phyloP scores from a whole-genome alignment of 2,113 vertebrate species.

The Erythrocercus mccallii region DNA sequence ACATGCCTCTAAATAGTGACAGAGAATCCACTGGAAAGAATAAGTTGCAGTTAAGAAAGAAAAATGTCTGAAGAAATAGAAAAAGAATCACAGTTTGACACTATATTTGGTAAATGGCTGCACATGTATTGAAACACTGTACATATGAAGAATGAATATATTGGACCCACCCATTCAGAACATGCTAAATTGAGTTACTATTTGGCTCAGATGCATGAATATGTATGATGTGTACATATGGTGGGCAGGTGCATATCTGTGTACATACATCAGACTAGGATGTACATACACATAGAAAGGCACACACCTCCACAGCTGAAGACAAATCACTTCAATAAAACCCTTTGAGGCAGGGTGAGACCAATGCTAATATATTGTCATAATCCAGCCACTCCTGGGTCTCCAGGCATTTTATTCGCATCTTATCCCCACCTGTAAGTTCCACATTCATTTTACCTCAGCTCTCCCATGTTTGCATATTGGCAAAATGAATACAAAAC shows the following conservation, averaged over 20 bases:
- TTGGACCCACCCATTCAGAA: background rate
- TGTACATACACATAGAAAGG: background rate
- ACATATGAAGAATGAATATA: background rate
- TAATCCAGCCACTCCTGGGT: background rate
- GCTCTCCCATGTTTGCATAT: conserved; percentile 47
- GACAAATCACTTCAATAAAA: conserved; percentile 49
- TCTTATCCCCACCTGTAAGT: background rate
- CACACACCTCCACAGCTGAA: conserved; percentile 20
- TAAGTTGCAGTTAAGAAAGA: conserved; percentile 31
- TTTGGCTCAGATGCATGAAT: background rate
- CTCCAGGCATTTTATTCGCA: background rate
- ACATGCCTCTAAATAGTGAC: conserved; percentile 60
- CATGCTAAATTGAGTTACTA: background rate
- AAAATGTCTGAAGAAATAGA: conserved; percentile 12
- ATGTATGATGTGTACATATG: background rate
- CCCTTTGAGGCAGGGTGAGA: conserved; percentile 28
- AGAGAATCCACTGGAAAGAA: conserved; percentile 27
- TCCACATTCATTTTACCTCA: conserved; percentile 47
- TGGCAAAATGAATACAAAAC: conserved; percentile 54
- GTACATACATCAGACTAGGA: background rate
- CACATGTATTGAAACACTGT: conserved; percentile 4
- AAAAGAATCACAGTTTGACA: conserved; percentile 37
- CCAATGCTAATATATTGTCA: background rate
- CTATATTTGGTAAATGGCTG: background rate
- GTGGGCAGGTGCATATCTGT: background rate